Percentiles rank a stretch among this genome's conserved stretches.
Evolutionary conservation across 2,113 vertebrate genomes (phyloP).

Genomic region (Rynchops niger): DNA sequence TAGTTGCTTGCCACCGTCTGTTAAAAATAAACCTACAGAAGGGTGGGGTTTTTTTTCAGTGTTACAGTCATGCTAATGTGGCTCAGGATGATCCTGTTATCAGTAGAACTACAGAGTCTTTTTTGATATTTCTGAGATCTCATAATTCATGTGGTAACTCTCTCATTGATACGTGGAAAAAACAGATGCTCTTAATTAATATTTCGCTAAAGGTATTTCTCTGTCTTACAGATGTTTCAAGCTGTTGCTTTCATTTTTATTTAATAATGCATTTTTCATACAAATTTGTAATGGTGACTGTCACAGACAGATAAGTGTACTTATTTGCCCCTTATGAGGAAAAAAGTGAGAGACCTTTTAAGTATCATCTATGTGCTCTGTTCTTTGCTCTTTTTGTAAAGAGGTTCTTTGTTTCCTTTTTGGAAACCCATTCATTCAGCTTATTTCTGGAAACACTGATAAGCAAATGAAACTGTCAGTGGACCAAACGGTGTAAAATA

Average conservation of each 20-base stretch:
- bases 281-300: rapidly evolving
- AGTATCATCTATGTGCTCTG: not conserved
- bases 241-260: not conserved
- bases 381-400: not conserved
- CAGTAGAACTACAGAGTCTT: rapidly evolving
- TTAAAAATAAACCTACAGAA: not conserved
- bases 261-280: not conserved
- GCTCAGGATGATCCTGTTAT: not conserved
- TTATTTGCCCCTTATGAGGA: not conserved
- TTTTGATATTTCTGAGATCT: not conserved
- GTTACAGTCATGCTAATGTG: not conserved
- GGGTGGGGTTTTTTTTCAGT: rapidly evolving
- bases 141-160: not conserved
- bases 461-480: not conserved
- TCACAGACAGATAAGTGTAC: not conserved
- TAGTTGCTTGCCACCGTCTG: not conserved
- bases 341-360: not conserved
- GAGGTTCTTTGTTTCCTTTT: not conserved
- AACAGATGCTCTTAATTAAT: not conserved
- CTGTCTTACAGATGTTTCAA: not conserved
- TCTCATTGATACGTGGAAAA: not conserved
- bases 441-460: not conserved
- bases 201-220: not conserved
- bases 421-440: not conserved
- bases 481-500: not conserved